Conservation (phyloP, 2,797 vertebrate genomes). For the Bovichtus diacanthus region DNA sequence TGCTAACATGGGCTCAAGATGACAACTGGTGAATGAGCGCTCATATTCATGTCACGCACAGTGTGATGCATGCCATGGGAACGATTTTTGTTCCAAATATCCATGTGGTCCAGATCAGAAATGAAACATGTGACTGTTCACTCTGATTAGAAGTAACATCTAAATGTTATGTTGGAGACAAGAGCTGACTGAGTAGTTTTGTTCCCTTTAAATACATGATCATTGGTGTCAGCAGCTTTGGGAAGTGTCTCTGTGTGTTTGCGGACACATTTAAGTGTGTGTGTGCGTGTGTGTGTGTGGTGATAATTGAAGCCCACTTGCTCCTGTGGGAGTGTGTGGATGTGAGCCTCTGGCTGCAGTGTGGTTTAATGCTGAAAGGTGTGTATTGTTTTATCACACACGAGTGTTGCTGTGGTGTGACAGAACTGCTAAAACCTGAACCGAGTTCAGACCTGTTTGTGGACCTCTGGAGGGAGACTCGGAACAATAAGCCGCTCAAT, state of each 20-base stretch:
- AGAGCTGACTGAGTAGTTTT: conserved; percentile 25
- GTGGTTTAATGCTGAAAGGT: conserved; percentile 93
- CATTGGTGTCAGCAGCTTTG: conserved; percentile 37
- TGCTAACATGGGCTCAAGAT: conserved; percentile 39
- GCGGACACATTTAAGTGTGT: conserved; percentile 40
- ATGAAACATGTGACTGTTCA: conserved; percentile 28
- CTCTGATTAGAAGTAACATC: conserved; percentile 22
- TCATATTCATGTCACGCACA: conserved; percentile 42
- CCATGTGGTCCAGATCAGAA: conserved; percentile 42
- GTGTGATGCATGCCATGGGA: conserved; percentile 29
- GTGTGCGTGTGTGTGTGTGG: conserved; percentile 61
- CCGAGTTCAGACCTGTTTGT: conserved; percentile 82
- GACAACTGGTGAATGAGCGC: conserved; percentile 37
- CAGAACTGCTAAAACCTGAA: conserved; percentile 91
- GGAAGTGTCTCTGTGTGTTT: conserved; percentile 31
- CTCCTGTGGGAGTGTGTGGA: conserved; percentile 58
- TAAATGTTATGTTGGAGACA: conserved; percentile 11
- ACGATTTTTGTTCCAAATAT: conserved; percentile 38
- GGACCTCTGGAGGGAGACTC: conserved; percentile 87
- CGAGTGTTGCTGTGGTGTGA: conserved; percentile 86
- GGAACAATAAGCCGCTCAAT: conserved; percentile 72
- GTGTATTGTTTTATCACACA: conserved; percentile 95
- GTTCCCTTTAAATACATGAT: background rate
- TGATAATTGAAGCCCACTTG: conserved; percentile 75
- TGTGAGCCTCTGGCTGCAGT: conserved; percentile 57